Evolutionary conservation across 1,140 invertebrate genomes (phyloP), one percentile per base, ranked within the genome.

Genomic region (Pseudoatta argentina): DNA sequence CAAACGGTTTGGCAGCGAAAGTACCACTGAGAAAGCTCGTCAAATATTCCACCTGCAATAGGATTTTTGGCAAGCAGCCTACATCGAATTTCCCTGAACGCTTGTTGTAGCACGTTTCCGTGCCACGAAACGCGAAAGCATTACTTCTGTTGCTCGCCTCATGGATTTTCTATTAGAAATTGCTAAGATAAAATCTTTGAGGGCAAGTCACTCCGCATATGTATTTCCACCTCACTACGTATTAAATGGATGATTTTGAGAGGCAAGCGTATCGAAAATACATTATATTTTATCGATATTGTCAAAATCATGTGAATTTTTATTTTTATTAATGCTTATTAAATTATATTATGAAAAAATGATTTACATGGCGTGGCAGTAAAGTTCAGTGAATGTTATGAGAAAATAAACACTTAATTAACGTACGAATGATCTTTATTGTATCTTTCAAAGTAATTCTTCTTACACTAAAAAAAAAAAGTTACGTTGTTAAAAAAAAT

Each of bases 31-130:
- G 5, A 30, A 75, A 39, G 34, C 57, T 81, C 82, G 55, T 89
- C 59, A 53, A 86, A 77, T 83, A 86, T 89, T 88, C 66, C 77
- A 53, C 81, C 61, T 73, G 61, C 77, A 55, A 89, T 79, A 69
- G 81, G 66, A 86, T 85, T 87, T 87, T 86, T 89, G 86, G 86
- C 86, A 87, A 64, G 48, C 48, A 21, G 86, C 88, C 86, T 63
- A 51, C 59, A n/a, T 73, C 51, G 71, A 59, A 39, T 71, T 39
- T 82, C 44, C 64, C 66, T 51, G 6, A 18, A 30, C 27, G 51
- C 34, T 86, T 61, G 77, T 87, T 83, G 82, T 77, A 59, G 53
- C 21, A 27, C 79, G 59, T 86, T 79, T 85, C 55, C 48, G 64
- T 66, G 51, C 63, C 27, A n/a, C 76, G 57, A 44, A 63, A 30